Conservation (phyloP, 1,140 invertebrate genomes). For the Leptoteleia sp. region DNA sequence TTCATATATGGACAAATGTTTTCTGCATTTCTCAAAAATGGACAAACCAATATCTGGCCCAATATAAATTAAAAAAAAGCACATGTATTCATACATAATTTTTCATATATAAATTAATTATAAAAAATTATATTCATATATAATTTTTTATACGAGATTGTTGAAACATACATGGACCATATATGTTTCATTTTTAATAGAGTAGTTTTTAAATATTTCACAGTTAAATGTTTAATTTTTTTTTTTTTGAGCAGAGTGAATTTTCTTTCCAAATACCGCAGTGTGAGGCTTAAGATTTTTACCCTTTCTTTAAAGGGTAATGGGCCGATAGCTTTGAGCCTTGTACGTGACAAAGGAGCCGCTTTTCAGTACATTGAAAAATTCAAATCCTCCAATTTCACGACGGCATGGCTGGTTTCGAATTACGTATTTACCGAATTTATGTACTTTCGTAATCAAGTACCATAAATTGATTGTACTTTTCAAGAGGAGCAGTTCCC, state of each 20-base stretch:
- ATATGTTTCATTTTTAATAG: too few species aligned
- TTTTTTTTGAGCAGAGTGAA: not conserved
- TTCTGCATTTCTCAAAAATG: too few species aligned
- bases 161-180: too few species aligned
- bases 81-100: too few species aligned
- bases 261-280: constrained; percentile 6
- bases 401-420: constrained; percentile 32
- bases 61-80: too few species aligned
- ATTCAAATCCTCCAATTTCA: constrained; percentile 49
- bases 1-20: too few species aligned
- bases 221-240: constrained; percentile 11
- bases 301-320: constrained; percentile 45
- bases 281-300: constrained; percentile 18
- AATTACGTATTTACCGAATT: constrained; percentile 46
- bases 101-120: too few species aligned
- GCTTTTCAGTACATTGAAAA: constrained; percentile 50
- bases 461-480: constrained; percentile 30
- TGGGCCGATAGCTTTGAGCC: constrained; percentile 26
- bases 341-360: constrained; percentile 40
- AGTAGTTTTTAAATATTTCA: too few species aligned
- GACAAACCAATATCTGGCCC: too few species aligned
- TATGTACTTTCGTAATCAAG: constrained; percentile 42
- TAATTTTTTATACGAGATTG: too few species aligned
- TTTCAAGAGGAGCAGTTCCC: constrained; percentile 14
- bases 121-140: too few species aligned